Percentiles rank a stretch among this genome's conserved stretches.
Evolutionary conservation across 2,888 invertebrate genomes (phyloP).

Genomic region (Nebria brevicollis): DNA sequence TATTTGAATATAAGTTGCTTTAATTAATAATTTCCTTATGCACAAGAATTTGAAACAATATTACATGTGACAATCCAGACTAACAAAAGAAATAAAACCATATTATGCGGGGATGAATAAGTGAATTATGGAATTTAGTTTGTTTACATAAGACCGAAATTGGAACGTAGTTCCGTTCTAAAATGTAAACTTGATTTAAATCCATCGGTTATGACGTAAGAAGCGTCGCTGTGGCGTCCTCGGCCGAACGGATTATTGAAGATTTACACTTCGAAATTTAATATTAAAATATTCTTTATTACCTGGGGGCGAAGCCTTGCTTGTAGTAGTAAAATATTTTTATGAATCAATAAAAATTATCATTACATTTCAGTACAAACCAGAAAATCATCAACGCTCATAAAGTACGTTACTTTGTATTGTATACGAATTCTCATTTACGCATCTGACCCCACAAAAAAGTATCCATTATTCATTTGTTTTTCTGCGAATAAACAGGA

Average conservation of each 20-base stretch:
- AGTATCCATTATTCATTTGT: neutral
- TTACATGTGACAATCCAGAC: neutral
- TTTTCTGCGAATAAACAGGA: neutral
- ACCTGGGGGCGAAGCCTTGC: neutral
- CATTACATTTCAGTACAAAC: too few species aligned
- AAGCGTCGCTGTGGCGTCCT: neutral
- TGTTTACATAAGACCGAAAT: neutral
- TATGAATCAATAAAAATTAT: neutral
- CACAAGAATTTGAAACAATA: neutral
- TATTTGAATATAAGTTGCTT: neutral
- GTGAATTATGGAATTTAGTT: neutral
- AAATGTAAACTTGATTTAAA: conserved; percentile 17
- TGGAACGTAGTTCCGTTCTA: neutral
- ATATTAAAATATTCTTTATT: neutral
- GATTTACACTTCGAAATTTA: neutral
- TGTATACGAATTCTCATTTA: too few species aligned
- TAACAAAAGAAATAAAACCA: neutral
- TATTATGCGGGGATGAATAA: neutral
- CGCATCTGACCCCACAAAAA: neutral
- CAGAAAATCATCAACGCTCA: too few species aligned
- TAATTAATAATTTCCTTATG: neutral
- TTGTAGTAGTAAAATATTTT: neutral
- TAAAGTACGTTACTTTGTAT: too few species aligned
- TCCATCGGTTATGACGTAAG: conserved; percentile 16
- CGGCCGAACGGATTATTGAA: neutral